These are phyloP conservation scores for Caranx ignobilis DNA, from an alignment of 2,113 vertebrate genomes.

Conservation along the genomic window DNA sequence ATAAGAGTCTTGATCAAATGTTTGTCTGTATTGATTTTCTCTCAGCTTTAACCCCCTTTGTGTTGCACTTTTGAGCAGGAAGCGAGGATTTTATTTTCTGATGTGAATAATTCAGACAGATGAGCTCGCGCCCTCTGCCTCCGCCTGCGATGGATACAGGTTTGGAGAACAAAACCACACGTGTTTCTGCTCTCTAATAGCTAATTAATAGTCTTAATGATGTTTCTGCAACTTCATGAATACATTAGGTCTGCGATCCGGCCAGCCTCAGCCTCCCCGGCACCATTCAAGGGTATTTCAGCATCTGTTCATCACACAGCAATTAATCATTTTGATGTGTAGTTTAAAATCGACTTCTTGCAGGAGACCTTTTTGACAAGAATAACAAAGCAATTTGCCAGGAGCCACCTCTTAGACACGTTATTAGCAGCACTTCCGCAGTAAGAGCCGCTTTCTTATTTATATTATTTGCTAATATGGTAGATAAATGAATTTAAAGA, in stretches of 20 bases:
- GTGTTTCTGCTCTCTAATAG: slow-evolving; percentile 82
- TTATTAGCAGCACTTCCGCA: slow-evolving; percentile 93
- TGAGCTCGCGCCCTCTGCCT: neutral
- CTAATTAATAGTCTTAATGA: slow-evolving; percentile 95
- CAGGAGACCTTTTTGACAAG: slow-evolving; percentile 93
- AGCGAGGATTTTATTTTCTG: neutral
- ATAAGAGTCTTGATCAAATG: neutral
- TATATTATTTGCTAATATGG: slow-evolving; percentile 62
- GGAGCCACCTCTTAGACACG: slow-evolving; percentile 94
- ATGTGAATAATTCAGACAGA: neutral
- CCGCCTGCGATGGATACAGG: slow-evolving; percentile 15
- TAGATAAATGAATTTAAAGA: slow-evolving; percentile 87
- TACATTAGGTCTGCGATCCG: slow-evolving; percentile 89
- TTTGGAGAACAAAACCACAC: slow-evolving; percentile 31
- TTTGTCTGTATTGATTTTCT: slow-evolving; percentile 23
- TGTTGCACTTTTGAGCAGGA: neutral
- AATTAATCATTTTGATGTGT: slow-evolving; percentile 99
- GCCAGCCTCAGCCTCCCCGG: slow-evolving; percentile 83
- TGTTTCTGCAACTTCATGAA: slow-evolving; percentile 90
- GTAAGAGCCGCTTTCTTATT: slow-evolving; percentile 82
- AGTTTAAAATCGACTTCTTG: slow-evolving; percentile 96
- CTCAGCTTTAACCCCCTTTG: slow-evolving; percentile 2
- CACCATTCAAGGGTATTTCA: slow-evolving; percentile 92
- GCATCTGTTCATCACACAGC: slow-evolving; percentile 96
- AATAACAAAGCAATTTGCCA: slow-evolving; percentile 99